phyloP scores from a whole-genome alignment of 2,113 vertebrate species.

The Platichthys flesus region DNA sequence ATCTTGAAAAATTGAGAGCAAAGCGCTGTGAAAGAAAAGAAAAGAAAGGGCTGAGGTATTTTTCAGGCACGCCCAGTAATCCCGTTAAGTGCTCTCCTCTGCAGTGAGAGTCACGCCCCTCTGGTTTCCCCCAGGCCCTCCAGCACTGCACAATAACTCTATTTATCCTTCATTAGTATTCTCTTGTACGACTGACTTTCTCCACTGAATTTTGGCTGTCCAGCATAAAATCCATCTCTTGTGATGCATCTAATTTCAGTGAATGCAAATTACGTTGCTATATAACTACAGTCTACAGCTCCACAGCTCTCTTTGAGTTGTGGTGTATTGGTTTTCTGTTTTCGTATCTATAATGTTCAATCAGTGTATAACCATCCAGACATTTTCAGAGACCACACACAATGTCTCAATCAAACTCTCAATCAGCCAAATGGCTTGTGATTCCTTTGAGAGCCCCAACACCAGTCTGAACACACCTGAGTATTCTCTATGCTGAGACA shows the following conservation, averaged over 20 bases:
- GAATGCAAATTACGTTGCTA: neutral
- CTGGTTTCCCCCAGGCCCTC: constrained; percentile 49
- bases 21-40: constrained; percentile 14
- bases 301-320: neutral
- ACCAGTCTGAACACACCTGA: constrained; percentile 18
- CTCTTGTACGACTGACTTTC: constrained; percentile 56
- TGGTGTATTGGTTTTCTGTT: neutral
- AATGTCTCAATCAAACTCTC: constrained; percentile 53
- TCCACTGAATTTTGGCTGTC: constrained; percentile 42
- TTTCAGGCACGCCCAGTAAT: constrained; percentile 74
- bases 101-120: constrained; percentile 64
- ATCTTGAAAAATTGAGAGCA: constrained; percentile 22
- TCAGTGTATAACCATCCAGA: neutral
- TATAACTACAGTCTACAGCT: neutral
- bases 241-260: constrained; percentile 1
- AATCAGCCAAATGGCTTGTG: constrained; percentile 65
- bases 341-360: neutral
- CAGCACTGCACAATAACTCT: constrained; percentile 62
- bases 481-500: constrained; percentile 9
- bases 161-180: constrained; percentile 77
- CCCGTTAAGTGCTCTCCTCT: constrained; percentile 77
- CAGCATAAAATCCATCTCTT: constrained; percentile 1
- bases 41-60: constrained; percentile 38
- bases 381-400: neutral
- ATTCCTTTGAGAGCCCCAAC: constrained; percentile 43